Conservation (phyloP, 2,797 vertebrate species). For the Hoplostethus atlanticus region DNA sequence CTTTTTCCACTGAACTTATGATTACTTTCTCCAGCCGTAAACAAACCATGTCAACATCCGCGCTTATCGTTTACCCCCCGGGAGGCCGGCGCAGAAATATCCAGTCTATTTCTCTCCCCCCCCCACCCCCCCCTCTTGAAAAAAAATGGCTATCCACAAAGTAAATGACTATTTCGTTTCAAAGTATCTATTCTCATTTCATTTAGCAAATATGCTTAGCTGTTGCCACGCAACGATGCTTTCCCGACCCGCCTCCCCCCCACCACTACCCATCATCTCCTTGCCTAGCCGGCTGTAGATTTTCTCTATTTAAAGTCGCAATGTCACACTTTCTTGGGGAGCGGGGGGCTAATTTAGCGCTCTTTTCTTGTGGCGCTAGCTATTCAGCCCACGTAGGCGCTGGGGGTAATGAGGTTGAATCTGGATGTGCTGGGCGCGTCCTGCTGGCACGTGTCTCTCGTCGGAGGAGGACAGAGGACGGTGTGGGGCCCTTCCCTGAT, state of each 20-base stretch:
- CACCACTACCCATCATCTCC: slow-evolving; percentile 42
- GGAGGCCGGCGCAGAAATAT: slow-evolving; percentile 42
- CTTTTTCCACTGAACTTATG: slow-evolving; percentile 47
- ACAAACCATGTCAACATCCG: slow-evolving; percentile 67
- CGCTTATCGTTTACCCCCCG: slow-evolving; percentile 67
- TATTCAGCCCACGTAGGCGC: slow-evolving; percentile 77
- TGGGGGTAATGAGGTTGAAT: slow-evolving; percentile 83
- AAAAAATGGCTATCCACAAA: slow-evolving; percentile 69
- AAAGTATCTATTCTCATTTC: slow-evolving; percentile 79
- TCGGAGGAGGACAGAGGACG: slow-evolving; percentile 46
- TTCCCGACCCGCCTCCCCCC: slow-evolving; percentile 43
- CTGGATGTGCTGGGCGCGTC: slow-evolving; percentile 70
- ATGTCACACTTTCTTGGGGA: slow-evolving; percentile 76
- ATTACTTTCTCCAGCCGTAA: slow-evolving; percentile 56
- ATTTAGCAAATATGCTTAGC: slow-evolving; percentile 82
- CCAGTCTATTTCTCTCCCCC: slow-evolving; percentile 6
- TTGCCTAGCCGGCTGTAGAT: slow-evolving; percentile 23
- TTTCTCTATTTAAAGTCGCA: slow-evolving; percentile 68
- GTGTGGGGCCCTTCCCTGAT: slow-evolving; percentile 65
- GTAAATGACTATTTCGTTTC: slow-evolving; percentile 79
- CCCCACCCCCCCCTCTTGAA: slow-evolving; percentile 40
- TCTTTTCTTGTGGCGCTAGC: slow-evolving; percentile 60
- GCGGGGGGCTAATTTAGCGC: slow-evolving; percentile 66
- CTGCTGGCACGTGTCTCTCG: slow-evolving; percentile 57
- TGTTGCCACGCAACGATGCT: slow-evolving; percentile 84